These are phyloP conservation scores for Charadrius vociferus DNA, from an alignment of 2,113 vertebrate genomes.

Conservation along the genomic window DNA sequence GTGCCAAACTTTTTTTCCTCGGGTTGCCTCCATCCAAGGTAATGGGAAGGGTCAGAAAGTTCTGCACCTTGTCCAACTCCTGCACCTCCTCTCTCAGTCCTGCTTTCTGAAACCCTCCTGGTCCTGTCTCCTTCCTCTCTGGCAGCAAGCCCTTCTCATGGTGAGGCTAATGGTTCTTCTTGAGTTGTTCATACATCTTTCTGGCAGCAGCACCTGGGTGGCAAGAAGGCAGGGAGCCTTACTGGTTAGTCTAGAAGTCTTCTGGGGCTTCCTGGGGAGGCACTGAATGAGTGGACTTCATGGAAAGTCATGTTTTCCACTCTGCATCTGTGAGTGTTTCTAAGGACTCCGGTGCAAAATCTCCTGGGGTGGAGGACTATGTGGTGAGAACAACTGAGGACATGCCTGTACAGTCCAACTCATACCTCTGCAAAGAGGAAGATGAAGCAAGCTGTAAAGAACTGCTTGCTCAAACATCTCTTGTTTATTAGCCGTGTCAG, in stretches of 20 bases:
- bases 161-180: neutral
- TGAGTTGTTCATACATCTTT: neutral
- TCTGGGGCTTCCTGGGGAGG: neutral
- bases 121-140: neutral
- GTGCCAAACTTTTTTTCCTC: neutral
- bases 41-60: neutral
- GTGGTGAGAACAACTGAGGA: slow-evolving; percentile 47
- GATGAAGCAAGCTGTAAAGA: slow-evolving; percentile 23
- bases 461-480: slow-evolving; percentile 36
- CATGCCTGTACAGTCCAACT: neutral
- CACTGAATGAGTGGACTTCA: neutral
- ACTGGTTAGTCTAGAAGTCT: neutral
- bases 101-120: neutral
- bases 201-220: neutral
- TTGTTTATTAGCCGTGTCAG: slow-evolving; percentile 46
- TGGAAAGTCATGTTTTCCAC: slow-evolving; percentile 7
- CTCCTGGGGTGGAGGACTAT: neutral
- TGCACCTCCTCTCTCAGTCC: neutral
- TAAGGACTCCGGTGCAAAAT: neutral
- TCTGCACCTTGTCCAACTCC: neutral
- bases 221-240: neutral
- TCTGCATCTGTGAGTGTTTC: neutral
- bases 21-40: neutral
- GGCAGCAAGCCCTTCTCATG: neutral
- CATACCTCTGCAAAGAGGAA: neutral